These are phyloP conservation scores for Rhynchomys soricoides DNA, from an alignment of 2,113 vertebrate genomes.

Conservation along the genomic window DNA sequence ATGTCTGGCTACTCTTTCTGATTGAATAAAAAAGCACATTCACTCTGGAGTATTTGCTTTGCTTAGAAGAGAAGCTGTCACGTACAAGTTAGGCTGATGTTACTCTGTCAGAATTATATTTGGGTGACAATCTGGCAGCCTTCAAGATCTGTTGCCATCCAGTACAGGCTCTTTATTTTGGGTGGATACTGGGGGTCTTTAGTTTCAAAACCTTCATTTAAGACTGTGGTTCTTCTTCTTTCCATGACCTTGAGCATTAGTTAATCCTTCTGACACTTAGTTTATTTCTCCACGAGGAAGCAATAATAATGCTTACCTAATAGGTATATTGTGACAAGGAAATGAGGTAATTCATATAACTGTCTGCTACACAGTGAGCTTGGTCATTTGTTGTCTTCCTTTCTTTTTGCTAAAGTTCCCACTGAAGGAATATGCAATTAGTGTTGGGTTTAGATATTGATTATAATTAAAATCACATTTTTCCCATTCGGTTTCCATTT, in stretches of 20 bases:
- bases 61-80: neutral
- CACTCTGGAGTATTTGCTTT: neutral
- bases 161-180: neutral
- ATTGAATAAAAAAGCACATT: neutral
- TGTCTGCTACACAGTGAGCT: conserved; percentile 9
- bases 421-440: conserved; percentile 35
- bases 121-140: neutral
- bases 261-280: conserved; percentile 55
- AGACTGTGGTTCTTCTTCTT: neutral
- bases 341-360: conserved; percentile 52
- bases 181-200: neutral
- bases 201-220: neutral
- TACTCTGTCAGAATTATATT: neutral
- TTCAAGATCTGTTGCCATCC: neutral
- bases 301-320: conserved; percentile 46
- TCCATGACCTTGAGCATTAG: neutral
- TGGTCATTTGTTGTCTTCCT: conserved; percentile 39
- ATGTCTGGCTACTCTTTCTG: neutral
- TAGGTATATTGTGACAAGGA: conserved; percentile 51
- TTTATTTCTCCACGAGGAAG: conserved; percentile 63
- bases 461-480: conserved; percentile 65
- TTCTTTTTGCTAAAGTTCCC: conserved; percentile 60
- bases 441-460: conserved; percentile 62
- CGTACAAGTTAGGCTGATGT: neutral
- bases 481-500: conserved; percentile 49